phyloP scores from a whole-genome alignment of 2,888 invertebrate genomes.

The Phalangium opilio region DNA sequence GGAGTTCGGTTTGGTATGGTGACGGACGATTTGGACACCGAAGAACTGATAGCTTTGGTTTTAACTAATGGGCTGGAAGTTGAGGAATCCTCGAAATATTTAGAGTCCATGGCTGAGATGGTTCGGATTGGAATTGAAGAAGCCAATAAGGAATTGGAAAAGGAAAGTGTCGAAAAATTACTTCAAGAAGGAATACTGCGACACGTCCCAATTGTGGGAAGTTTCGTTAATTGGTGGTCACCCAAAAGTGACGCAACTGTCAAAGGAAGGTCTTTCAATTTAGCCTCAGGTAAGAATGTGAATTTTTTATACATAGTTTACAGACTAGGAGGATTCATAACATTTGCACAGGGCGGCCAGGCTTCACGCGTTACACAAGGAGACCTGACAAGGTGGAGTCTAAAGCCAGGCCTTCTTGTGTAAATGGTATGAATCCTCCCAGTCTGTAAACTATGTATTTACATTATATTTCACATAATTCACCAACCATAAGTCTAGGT shows the following conservation, averaged over 20 bases:
- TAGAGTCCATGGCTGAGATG: conserved; percentile 90
- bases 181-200: conserved; percentile 84
- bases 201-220: conserved; percentile 85
- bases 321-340: too few species aligned
- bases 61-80: conserved; percentile 75
- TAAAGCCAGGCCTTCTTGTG: too few species aligned
- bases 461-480: too few species aligned
- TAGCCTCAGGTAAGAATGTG: conserved; percentile 38
- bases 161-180: conserved; percentile 72
- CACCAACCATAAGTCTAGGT: too few species aligned
- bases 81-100: conserved; percentile 64
- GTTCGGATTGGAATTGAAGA: conserved; percentile 84
- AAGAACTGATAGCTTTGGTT: conserved; percentile 36
- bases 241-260: conserved; percentile 53
- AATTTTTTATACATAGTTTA: conserved; percentile 21
- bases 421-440: too few species aligned
- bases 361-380: too few species aligned
- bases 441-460: conserved; percentile 1
- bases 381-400: too few species aligned
- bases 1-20: conserved; percentile 48
- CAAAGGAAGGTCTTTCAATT: conserved; percentile 64
- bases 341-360: too few species aligned
- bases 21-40: conserved; percentile 13
- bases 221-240: conserved; percentile 89
- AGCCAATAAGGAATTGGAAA: conserved; percentile 76